Conservation (phyloP, 2,113 vertebrate species). For the Mormyrus lacerda region DNA sequence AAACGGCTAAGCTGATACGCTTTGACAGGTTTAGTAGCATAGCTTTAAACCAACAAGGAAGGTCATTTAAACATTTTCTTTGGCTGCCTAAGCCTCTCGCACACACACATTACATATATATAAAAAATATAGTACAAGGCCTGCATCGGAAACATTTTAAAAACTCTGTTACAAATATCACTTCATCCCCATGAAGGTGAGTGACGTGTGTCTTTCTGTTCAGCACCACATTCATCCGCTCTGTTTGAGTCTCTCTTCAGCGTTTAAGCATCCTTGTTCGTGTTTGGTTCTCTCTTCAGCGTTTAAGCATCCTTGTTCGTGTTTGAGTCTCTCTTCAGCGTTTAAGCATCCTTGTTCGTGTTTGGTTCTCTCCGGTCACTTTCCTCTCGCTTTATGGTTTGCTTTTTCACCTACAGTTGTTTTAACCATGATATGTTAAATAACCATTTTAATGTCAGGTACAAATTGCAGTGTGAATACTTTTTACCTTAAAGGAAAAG, state of each 20-base stretch:
- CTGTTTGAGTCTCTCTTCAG: not conserved
- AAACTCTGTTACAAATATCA: not conserved
- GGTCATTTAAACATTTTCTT: not conserved
- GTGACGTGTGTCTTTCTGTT: not conserved
- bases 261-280: not conserved
- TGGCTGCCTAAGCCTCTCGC: not conserved
- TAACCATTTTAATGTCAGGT: not conserved
- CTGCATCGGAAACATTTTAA: not conserved
- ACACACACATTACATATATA: no score
- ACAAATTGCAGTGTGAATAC: not conserved
- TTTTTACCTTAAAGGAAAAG: not conserved
- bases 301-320: not conserved
- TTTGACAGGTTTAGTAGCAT: not conserved
- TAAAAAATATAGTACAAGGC: not conserved
- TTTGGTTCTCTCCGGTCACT: not conserved
- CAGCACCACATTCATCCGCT: not conserved
- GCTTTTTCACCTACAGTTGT: not conserved
- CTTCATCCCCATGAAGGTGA: not conserved
- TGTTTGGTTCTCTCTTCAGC: no score
- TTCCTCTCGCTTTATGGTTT: not conserved
- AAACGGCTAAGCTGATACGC: not conserved
- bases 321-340: no score
- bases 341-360: not conserved
- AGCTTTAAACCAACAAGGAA: not conserved
- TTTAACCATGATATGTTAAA: not conserved